These are phyloP conservation scores for Hydrozoanthus gracilis DNA, from an alignment of 92 coral and sea anemone genomes.

Conservation along the genomic window DNA sequence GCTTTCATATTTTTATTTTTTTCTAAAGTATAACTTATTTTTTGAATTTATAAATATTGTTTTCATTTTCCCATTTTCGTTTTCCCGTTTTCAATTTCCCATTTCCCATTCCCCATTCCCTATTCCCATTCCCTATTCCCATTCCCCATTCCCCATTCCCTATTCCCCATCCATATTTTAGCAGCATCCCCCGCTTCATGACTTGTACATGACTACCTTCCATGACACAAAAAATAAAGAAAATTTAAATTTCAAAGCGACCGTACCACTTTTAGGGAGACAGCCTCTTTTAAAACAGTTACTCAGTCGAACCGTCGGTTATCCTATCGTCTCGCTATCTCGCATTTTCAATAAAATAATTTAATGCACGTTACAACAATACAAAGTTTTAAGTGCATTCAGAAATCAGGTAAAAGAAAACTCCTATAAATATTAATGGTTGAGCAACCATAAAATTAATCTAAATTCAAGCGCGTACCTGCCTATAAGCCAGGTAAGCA, in stretches of 20 bases:
- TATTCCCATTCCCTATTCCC: neutral
- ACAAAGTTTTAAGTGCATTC: conserved; percentile 25
- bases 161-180: conserved; percentile 1
- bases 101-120: neutral
- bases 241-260: conserved; percentile 20
- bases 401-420: conserved; percentile 26
- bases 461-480: conserved; percentile 27
- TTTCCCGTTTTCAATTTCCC: conserved; percentile 7
- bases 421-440: conserved; percentile 6
- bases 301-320: conserved; percentile 26
- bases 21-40: conserved; percentile 3
- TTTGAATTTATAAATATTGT: neutral
- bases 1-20: conserved; percentile 8
- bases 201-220: conserved; percentile 20
- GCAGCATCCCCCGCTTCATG: neutral
- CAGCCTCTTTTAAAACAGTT: conserved; percentile 17
- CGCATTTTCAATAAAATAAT: conserved; percentile 28
- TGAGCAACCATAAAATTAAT: conserved; percentile 24
- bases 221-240: conserved; percentile 18
- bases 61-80: conserved; percentile 4
- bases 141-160: conserved; percentile 10
- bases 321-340: conserved; percentile 32
- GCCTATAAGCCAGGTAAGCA: conserved; percentile 32
- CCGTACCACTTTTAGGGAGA: conserved; percentile 27
- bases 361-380: conserved; percentile 30